These are phyloP conservation scores for Sycophila texana DNA, from an alignment of 2,888 invertebrate species.

Conservation along the genomic window DNA sequence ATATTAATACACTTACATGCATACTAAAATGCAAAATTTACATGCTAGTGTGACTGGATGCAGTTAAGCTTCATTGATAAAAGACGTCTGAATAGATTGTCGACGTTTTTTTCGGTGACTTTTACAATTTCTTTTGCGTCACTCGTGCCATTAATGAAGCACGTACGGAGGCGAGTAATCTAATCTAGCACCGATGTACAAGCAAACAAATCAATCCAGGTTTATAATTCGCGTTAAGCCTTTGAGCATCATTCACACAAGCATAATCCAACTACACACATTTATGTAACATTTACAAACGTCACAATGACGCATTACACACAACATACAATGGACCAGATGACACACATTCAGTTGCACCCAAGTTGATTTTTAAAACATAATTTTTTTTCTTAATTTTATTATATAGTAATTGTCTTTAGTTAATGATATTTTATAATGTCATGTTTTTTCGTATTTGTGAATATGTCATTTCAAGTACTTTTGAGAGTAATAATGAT, in stretches of 20 bases:
- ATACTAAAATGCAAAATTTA: constrained; percentile 50
- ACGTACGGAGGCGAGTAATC: neutral
- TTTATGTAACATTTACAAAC: constrained; percentile 43
- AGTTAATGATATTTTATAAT: constrained; percentile 46
- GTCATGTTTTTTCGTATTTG: constrained; percentile 45
- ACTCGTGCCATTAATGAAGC: neutral
- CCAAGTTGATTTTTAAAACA: constrained; percentile 14
- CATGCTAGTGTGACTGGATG: constrained; percentile 46
- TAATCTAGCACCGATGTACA: neutral
- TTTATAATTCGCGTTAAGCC: constrained; percentile 9
- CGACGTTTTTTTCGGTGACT: neutral
- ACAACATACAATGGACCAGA: constrained; percentile 40
- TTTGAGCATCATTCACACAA: constrained; percentile 29
- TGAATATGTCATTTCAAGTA: constrained; percentile 34
- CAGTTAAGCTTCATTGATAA: neutral
- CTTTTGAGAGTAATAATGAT: constrained; percentile 47
- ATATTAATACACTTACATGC: constrained; percentile 61
- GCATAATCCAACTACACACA: constrained; percentile 24
- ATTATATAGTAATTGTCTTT: constrained; percentile 39
- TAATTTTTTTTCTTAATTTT: constrained; percentile 24
- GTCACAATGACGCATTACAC: constrained; percentile 36
- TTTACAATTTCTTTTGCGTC: constrained; percentile 3
- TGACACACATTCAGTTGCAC: constrained; percentile 40
- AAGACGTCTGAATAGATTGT: neutral
- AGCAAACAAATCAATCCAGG: neutral